Percentiles rank a stretch among this genome's conserved stretches.
Conservation (phyloP, 2,888 invertebrate genomes). For the Mayetiola destructor region DNA sequence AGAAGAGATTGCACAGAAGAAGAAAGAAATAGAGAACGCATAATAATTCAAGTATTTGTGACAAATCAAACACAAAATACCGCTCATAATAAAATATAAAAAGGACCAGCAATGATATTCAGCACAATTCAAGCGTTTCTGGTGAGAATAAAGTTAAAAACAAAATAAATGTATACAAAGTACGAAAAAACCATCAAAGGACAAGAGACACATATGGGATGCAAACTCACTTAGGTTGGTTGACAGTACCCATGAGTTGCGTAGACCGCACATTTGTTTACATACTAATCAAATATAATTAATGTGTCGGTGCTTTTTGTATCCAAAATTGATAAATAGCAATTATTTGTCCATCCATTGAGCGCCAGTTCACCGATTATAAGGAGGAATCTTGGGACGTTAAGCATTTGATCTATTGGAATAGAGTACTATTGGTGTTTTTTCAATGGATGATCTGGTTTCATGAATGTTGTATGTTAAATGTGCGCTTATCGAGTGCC, state of each 20-base stretch:
- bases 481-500: too few relatives aligned
- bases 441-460: too few relatives aligned
- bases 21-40: not conserved
- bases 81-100: too few relatives aligned
- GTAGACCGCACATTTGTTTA: not conserved
- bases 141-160: too few relatives aligned
- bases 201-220: not conserved
- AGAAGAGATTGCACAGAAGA: not conserved
- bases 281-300: not conserved
- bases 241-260: not conserved
- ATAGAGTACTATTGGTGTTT: too few relatives aligned
- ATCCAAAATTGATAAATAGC: slow-evolving; percentile 12
- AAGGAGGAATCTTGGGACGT: too few relatives aligned
- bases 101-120: too few relatives aligned
- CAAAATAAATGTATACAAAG: too few relatives aligned
- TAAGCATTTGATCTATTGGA: too few relatives aligned
- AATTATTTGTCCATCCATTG: slow-evolving; percentile 9
- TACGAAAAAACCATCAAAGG: too few relatives aligned
- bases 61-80: not conserved
- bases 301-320: slow-evolving; percentile 12
- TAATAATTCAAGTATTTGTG: not conserved
- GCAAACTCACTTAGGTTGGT: not conserved
- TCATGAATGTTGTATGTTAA: too few relatives aligned
- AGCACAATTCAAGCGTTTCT: too few relatives aligned
- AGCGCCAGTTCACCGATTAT: not conserved